Conservation (phyloP, 1,140 invertebrate genomes). For the Lordiphosa clarofinis region DNA sequence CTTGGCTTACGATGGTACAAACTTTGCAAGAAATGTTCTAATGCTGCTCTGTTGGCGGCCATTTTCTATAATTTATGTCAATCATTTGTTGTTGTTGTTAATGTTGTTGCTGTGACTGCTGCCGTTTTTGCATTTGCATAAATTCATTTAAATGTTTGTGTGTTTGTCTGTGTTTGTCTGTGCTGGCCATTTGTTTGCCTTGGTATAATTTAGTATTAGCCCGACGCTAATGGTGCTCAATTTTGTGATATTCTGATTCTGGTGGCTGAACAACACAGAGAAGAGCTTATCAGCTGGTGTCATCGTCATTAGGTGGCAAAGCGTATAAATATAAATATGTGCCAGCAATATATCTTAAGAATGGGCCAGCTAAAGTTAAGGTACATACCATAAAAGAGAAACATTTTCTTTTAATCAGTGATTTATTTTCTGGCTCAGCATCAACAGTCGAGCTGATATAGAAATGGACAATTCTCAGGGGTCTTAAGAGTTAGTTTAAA, state of each 20-base stretch:
- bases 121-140: conserved; percentile 33
- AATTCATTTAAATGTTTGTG: conserved; percentile 31
- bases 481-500: too few relatives aligned
- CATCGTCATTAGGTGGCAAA: conserved; percentile 4
- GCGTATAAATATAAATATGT: background rate
- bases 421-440: too few relatives aligned
- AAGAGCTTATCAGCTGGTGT: conserved; percentile 3
- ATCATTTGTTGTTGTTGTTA: conserved; percentile 48
- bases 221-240: conserved; percentile 7
- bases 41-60: conserved; percentile 16
- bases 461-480: too few relatives aligned
- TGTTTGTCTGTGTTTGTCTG: too few relatives aligned
- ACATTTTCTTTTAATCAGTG: too few relatives aligned
- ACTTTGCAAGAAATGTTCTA: conserved; percentile 18
- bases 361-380: background rate
- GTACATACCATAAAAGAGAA: too few relatives aligned
- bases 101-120: too few relatives aligned
- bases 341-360: background rate
- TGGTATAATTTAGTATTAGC: conserved; percentile 4
- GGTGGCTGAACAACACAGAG: background rate
- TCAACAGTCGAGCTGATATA: too few relatives aligned
- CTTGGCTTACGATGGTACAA: conserved; percentile 25
- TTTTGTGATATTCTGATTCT: background rate
- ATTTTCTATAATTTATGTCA: conserved; percentile 61
- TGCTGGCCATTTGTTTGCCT: conserved; percentile 36